These are phyloP conservation scores for Lycia hirtaria DNA, from an alignment of 2,888 invertebrate genomes.

Conservation along the genomic window DNA sequence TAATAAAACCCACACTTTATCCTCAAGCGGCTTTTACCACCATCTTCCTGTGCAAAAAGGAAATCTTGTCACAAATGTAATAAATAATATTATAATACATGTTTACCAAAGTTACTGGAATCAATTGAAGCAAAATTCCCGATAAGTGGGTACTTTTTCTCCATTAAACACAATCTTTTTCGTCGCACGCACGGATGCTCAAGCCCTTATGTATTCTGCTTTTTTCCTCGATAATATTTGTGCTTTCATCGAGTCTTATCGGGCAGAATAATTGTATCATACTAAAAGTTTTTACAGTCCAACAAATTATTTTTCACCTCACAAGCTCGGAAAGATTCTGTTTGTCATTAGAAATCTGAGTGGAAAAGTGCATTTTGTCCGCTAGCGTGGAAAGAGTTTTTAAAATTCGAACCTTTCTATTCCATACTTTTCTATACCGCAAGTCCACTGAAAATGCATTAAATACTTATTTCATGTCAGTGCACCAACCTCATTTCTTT, in stretches of 20 bases:
- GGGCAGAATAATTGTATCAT: slow-evolving; percentile 18
- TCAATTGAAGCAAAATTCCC: slow-evolving; percentile 19
- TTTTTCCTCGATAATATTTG: slow-evolving; percentile 25
- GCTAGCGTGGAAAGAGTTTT: too few species aligned
- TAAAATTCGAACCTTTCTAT: too few species aligned
- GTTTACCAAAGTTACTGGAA: slow-evolving; percentile 9
- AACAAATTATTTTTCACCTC: too few species aligned
- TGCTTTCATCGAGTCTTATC: slow-evolving; percentile 22
- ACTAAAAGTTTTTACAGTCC: slow-evolving; percentile 2
- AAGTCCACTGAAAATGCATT: too few species aligned
- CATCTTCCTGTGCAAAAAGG: background rate
- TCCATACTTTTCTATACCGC: too few species aligned
- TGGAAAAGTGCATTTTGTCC: too few species aligned
- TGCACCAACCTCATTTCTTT: too few species aligned
- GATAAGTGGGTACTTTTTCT: slow-evolving; percentile 11
- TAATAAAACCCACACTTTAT: background rate
- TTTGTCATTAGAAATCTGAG: too few species aligned
- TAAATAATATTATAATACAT: slow-evolving; percentile 1
- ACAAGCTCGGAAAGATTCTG: too few species aligned
- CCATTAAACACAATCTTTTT: slow-evolving; percentile 22
- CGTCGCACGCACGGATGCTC: slow-evolving; percentile 19
- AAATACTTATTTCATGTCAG: too few species aligned
- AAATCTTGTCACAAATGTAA: background rate
- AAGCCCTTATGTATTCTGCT: slow-evolving; percentile 12
- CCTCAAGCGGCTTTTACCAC: background rate